Conservation (phyloP, 2,113 vertebrate species). For the Rhinolophus sinicus region DNA sequence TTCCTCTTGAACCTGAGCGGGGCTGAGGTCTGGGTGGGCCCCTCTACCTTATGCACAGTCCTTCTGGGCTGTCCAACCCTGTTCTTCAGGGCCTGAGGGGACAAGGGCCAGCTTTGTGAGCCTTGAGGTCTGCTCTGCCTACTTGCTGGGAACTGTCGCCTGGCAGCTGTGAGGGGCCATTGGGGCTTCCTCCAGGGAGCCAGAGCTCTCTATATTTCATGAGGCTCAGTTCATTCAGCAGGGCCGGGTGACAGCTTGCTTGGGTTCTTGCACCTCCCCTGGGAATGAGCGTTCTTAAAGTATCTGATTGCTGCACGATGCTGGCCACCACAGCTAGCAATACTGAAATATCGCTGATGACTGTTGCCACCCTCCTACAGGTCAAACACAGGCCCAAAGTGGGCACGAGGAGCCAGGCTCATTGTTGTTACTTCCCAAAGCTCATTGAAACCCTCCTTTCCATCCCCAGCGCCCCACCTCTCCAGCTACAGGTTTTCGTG, state of each 20-base stretch:
- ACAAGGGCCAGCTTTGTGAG: background rate
- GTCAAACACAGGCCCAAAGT: background rate
- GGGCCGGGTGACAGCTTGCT: constrained; percentile 22
- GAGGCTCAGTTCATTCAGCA: constrained; percentile 25
- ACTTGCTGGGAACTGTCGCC: background rate
- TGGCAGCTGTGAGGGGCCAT: constrained; percentile 35
- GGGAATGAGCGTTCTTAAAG: constrained; percentile 49
- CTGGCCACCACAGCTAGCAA: background rate
- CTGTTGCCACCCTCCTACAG: background rate
- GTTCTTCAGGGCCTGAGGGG: background rate
- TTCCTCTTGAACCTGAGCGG: background rate
- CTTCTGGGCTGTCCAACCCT: background rate
- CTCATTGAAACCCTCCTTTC: background rate
- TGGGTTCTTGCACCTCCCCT: constrained; percentile 38
- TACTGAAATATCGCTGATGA: background rate
- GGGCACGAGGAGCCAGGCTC: background rate
- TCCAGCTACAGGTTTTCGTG: background rate
- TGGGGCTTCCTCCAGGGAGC: constrained; percentile 29
- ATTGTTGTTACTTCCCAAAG: background rate
- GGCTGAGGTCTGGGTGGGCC: background rate
- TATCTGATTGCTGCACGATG: constrained; percentile 47
- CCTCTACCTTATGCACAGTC: background rate
- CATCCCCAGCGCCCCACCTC: background rate
- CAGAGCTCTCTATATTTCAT: constrained; percentile 63
- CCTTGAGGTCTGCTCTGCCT: background rate